Conservation (phyloP, 1,140 invertebrate genomes). For the Copidosoma floridanum region DNA sequence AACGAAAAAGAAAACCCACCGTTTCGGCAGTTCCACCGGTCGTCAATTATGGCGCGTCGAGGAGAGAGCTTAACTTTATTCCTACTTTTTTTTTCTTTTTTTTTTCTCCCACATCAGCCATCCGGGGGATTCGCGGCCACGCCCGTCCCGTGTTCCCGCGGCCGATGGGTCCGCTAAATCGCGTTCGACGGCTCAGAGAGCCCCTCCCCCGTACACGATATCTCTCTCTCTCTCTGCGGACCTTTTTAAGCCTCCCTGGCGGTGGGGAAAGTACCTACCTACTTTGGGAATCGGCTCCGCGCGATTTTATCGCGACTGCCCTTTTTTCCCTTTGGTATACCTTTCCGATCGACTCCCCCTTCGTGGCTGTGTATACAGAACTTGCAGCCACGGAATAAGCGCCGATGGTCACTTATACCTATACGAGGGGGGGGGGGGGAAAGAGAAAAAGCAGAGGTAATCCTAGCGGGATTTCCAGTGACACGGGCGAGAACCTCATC, state of each 20-base stretch:
- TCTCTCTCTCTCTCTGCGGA: slow-evolving; percentile 7
- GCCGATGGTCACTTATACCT: no score
- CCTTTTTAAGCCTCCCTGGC: slow-evolving; percentile 7
- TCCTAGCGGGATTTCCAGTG: background rate
- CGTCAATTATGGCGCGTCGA: no score
- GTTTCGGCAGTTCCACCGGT: no score
- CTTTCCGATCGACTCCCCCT: slow-evolving; percentile 8
- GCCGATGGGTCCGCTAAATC: slow-evolving; percentile 43
- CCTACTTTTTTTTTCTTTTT: no score
- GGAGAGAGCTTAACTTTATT: no score
- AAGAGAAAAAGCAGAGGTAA: background rate
- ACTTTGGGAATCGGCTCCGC: slow-evolving; percentile 34
- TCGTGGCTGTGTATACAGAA: no score
- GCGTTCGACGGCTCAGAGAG: background rate
- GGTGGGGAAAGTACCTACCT: no score
- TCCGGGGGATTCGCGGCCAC: slow-evolving; percentile 46
- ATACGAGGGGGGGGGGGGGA: background rate
- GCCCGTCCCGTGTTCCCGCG: slow-evolving; percentile 49
- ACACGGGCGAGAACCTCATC: background rate
- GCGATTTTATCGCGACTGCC: slow-evolving; percentile 37
- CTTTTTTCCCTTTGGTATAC: background rate
- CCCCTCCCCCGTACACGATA: slow-evolving; percentile 11
- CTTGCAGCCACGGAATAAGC: no score
- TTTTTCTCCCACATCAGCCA: background rate
- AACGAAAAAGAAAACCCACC: no score